phyloP scores from a whole-genome alignment of 1,140 invertebrate genomes.

The Harlomillsia oculata region DNA sequence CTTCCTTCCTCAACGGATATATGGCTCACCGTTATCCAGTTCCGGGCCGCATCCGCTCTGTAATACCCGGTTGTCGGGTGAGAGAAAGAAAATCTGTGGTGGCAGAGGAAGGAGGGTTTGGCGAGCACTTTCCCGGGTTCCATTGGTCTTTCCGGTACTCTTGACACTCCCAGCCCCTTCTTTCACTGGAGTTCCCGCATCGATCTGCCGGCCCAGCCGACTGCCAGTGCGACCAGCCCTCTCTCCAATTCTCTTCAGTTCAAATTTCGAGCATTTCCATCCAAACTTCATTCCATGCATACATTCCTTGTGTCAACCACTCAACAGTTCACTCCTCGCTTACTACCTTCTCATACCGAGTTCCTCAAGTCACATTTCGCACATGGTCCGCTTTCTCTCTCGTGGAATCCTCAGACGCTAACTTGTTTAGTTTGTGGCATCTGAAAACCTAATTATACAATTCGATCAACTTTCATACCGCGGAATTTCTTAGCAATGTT shows the following conservation, averaged over 20 bases:
- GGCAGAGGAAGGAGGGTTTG: constrained; percentile 34
- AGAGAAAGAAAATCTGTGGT: constrained; percentile 28
- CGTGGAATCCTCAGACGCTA: too few relatives aligned
- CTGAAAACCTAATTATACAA: too few relatives aligned
- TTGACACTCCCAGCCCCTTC: constrained; percentile 35
- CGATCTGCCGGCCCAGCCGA: constrained; percentile 20
- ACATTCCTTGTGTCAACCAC: neutral
- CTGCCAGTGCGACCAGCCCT: constrained; percentile 8
- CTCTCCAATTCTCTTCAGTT: constrained; percentile 7
- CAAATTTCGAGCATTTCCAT: neutral
- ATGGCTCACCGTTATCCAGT: constrained; percentile 36
- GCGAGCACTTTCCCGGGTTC: constrained; percentile 34
- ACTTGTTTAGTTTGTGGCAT: too few relatives aligned
- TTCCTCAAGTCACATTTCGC: too few relatives aligned
- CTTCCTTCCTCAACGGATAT: constrained; percentile 36
- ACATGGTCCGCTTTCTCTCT: too few relatives aligned
- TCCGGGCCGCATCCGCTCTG: constrained; percentile 35
- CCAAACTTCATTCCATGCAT: neutral
- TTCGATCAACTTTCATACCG: too few relatives aligned
- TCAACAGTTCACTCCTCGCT: neutral
- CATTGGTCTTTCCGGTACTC: constrained; percentile 36
- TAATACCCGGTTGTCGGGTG: constrained; percentile 34
- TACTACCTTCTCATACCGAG: neutral
- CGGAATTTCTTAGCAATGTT: too few relatives aligned
- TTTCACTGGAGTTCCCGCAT: constrained; percentile 30